Evolutionary conservation across 2,113 vertebrate species (phyloP), one percentile per base, ranked within the genome.

Genomic region (Tachysurus fulvidraco): DNA sequence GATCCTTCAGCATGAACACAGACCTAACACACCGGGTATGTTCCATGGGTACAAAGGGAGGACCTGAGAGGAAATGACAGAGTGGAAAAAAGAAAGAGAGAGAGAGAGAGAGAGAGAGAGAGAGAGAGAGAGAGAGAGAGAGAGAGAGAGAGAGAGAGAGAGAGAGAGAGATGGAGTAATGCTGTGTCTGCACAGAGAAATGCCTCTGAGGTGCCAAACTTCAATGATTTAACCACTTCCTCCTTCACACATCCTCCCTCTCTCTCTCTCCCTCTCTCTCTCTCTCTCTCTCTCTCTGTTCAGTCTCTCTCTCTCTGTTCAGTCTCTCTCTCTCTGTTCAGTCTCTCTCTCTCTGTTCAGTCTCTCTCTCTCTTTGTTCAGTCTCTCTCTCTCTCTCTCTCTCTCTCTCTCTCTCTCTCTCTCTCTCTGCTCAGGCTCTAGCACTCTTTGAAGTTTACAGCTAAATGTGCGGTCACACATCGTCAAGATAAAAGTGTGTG

Each of bases 161-260:
- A 73, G 36, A 73, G 69, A 73, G 7, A 73, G 44, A n/a, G 77
- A 79, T 9, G 57, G 77, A 80, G 76, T 28, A 78, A n/a, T 55
- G 76, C 76, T 55, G 76, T 78, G 73, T 87, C 71, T 89, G 90
- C 92, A 92, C 86, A 92, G 93, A 94, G 88, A 90, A 88, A 83
- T 59, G 19, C n/a, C 77, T 93, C 91, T 92, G 91, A 92, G 57
- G 92, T 91, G 90, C 87, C 90, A 92, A 89, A 88, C 82, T 85
- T 87, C 85, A 90, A 89, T 90, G 85, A 85, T 83, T 78, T 88
- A 93, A 93, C 94, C 95, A 94, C 95, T 93, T 95, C 94, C 95
- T 93, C 91, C 83, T 91, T 83, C 69, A 88, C 89, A 91, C 92
- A 95, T 95, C 94, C 94, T 81, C 83, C 19, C 83, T 78, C 88